These are phyloP conservation scores for Ostrea denselamellosa DNA, from an alignment of 1,140 invertebrate species.

Conservation along the genomic window DNA sequence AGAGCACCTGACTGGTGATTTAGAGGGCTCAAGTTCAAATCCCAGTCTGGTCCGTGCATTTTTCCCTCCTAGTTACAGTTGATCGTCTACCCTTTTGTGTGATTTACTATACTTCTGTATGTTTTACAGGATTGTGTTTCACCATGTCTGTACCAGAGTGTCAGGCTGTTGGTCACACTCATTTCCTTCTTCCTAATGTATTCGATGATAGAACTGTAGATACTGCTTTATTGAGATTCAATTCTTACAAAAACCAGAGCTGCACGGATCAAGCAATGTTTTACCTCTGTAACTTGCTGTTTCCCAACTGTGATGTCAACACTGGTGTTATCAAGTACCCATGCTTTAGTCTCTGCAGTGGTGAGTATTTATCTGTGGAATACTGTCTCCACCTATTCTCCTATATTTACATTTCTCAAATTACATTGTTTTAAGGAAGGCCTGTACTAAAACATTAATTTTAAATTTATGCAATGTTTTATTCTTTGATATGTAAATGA, in stretches of 20 bases:
- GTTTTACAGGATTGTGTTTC: background rate
- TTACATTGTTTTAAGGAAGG: too few species aligned
- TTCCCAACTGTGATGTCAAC: slow-evolving; percentile 2
- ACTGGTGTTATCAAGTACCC: background rate
- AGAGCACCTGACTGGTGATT: too few species aligned
- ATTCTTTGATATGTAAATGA: too few species aligned
- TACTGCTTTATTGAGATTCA: background rate
- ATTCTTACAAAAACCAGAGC: background rate
- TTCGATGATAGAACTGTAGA: background rate
- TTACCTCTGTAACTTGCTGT: slow-evolving; percentile 8
- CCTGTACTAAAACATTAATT: too few species aligned
- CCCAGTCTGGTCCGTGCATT: too few species aligned
- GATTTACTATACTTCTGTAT: too few species aligned
- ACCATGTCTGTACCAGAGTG: background rate
- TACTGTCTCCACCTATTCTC: too few species aligned
- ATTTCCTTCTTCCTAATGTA: background rate
- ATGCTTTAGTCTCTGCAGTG: background rate
- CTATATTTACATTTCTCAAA: too few species aligned
- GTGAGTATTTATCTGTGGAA: background rate
- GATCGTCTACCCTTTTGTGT: too few species aligned
- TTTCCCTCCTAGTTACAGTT: too few species aligned
- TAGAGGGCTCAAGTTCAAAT: too few species aligned
- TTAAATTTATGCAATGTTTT: too few species aligned
- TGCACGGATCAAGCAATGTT: background rate
- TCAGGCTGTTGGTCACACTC: background rate